Evolutionary conservation across 2,888 invertebrate genomes (phyloP), one percentile per base, ranked within the genome.

Genomic region (Limenitis arthemis): DNA sequence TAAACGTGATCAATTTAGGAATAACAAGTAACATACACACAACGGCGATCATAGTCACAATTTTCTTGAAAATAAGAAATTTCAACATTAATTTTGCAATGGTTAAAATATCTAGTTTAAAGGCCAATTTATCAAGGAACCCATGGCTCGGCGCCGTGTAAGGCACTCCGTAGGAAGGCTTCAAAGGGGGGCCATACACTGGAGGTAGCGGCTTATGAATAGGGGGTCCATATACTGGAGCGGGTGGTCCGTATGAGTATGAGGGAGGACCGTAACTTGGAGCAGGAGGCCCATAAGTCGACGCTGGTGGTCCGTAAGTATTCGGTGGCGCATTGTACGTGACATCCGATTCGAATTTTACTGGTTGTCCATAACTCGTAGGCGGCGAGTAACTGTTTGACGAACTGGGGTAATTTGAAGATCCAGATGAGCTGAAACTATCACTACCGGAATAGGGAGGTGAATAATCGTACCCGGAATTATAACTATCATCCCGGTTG

Each of bases 61-160:
- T 89, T 76, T 94, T 92, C 77, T 94, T 94, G 72, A 94, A 94
- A 62, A 94, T 91, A 5, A 94, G 78, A 47, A 94, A 73, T 71
- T 94, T 94, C 34, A 94, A 73, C 51, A 94, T 66, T 53, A 94
- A 88, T 77, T 94, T 94, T 1, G 92, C 92, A 49, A 93, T 74
- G 0, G 93, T 92, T 55, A 91, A 86, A 1, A 93, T 87, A 65
- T 92, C 91, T 47, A 93, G 67, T 75, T 94, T 93, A 29, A 91
- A 77, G 43, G 91, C 89, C 0, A 93, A 77, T 68, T 93, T 91
- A 59, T 91, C 91, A 20, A 92, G 77, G 49, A 91, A 79, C 51
- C 90, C 88, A 4, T 83, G 61, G 4, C 73, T 78, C 4, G 84
- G 81, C 11, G 89, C 82, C 0, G 87, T 88, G 64, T 89, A 89